Conservation (phyloP, 2,797 vertebrate species). For the Pagetopsis macropterus region DNA sequence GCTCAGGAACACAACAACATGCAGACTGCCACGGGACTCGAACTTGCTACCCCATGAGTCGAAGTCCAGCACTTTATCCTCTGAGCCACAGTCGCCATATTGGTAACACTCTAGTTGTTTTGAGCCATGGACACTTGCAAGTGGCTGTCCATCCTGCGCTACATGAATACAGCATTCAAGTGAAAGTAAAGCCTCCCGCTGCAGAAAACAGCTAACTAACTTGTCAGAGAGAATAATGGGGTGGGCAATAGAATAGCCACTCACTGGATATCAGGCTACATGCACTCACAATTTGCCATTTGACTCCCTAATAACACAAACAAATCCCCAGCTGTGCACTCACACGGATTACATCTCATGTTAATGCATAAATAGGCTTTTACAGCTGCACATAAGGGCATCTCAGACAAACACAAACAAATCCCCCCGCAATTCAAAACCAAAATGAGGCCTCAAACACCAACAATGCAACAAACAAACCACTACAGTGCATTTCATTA, state of each 20-base stretch:
- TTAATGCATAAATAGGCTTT: constrained; percentile 35
- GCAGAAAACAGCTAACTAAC: background rate
- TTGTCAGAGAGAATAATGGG: constrained; percentile 6
- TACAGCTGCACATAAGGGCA: constrained; percentile 11
- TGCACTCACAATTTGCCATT: constrained; percentile 29
- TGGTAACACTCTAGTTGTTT: background rate
- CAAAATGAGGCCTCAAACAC: constrained; percentile 19
- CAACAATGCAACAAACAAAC: constrained; percentile 9
- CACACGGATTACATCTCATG: constrained; percentile 31
- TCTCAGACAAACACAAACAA: constrained; percentile 21
- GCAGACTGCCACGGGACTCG: too few relatives aligned
- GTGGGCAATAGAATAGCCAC: background rate
- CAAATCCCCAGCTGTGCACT: constrained; percentile 8
- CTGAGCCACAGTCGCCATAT: too few relatives aligned
- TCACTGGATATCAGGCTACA: constrained; percentile 27
- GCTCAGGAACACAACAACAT: too few relatives aligned
- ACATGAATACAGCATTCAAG: background rate
- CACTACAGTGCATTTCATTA: constrained; percentile 7
- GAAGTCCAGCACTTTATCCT: too few relatives aligned
- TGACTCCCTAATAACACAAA: constrained; percentile 7
- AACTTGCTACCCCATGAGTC: too few relatives aligned
- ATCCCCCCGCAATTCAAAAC: background rate
- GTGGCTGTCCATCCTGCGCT: background rate
- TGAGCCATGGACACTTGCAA: background rate
- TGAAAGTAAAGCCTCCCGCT: background rate